These are phyloP conservation scores for Polyommatus icarus DNA, from an alignment of 2,888 invertebrate genomes.

Conservation along the genomic window DNA sequence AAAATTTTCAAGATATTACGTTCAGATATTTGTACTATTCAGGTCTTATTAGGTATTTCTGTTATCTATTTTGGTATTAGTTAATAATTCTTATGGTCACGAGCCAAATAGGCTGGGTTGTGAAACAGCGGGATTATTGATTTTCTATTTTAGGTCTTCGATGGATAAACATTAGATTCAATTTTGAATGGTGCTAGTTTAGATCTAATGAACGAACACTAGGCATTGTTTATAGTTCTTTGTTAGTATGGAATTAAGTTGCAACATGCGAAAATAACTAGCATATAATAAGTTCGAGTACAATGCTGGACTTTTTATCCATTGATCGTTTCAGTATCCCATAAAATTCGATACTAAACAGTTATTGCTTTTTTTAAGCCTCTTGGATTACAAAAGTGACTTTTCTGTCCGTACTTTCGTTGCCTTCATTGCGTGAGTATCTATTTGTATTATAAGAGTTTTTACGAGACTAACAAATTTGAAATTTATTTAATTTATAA, in stretches of 20 bases:
- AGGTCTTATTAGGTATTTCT: constrained; percentile 13
- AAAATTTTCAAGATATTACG: not conserved
- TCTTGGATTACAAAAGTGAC: too few species aligned
- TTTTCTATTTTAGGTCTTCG: not conserved
- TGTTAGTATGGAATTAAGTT: constrained; percentile 52
- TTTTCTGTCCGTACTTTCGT: too few species aligned
- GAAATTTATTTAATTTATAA: too few species aligned
- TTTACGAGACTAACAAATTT: too few species aligned
- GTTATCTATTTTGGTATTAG: constrained; percentile 17
- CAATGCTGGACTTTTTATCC: not conserved
- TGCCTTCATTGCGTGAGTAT: too few species aligned
- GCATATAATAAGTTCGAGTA: not conserved
- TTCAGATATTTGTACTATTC: not conserved
- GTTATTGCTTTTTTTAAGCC: not conserved
- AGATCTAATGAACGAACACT: constrained; percentile 56
- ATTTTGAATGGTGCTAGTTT: not conserved
- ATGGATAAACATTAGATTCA: not conserved
- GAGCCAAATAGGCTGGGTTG: constrained; percentile 16
- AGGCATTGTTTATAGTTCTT: constrained; percentile 54
- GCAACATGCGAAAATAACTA: constrained; percentile 44
- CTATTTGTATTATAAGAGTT: too few species aligned
- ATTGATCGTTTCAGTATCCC: not conserved
- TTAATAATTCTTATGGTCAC: constrained; percentile 19
- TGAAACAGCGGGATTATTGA: not conserved
- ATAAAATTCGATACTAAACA: not conserved